Base-by-base conservation (phyloP, 1,140 invertebrate genomes). In the Gonioctena quinquepunctata region DNA sequence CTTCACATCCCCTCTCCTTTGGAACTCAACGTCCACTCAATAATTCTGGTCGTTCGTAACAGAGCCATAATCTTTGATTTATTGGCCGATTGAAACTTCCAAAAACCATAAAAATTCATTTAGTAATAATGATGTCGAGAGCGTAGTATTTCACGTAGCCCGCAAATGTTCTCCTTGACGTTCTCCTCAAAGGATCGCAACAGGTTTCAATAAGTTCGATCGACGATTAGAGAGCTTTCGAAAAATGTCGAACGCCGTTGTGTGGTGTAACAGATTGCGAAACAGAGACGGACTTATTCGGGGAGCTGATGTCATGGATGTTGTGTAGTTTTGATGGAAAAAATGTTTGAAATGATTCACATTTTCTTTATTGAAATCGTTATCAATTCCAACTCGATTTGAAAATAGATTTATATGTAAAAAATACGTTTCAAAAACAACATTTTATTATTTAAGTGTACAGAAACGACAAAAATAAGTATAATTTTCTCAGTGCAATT, bases 51-150 rank as follows among this genome's bases (percentile, higher is more conserved):
- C 59, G 27, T 42, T 26, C 59, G 62, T 60, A 74, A 77, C 73
- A 74, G 73, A 73, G 72, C 62, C 50, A 75, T 59, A 74, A 76
- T 71, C 11, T 19, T 21, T 48, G 42, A 64, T 64, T 64, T 42
- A 64, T 48, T 13, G 22, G 13, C 42, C 18, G 19, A 48, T 48
- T 64, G 28, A 50, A 64, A 64, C 61, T 48, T 64, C 49, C 13
- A 8, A 68, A 62, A 62, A 49, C 42, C 66, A 68, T 68, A 54
- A 68, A 62, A 68, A 68, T 68, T 57, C 66, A 68, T 68, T 68
- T 62, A 62, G 57, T 19, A 62, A 68, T 68, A 68, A 68, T 62
- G 66, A 68, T 42, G 62, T 68, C 33, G 50, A 68, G 60, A 62
- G 59, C 21, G 66, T 52, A 50, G 49, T 68, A 62, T 61, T 68